A percentile compares a stretch with the other conserved stretches of the same genome.
phyloP scores from a whole-genome alignment of 2,888 invertebrate species.

The Conus canariensis region DNA sequence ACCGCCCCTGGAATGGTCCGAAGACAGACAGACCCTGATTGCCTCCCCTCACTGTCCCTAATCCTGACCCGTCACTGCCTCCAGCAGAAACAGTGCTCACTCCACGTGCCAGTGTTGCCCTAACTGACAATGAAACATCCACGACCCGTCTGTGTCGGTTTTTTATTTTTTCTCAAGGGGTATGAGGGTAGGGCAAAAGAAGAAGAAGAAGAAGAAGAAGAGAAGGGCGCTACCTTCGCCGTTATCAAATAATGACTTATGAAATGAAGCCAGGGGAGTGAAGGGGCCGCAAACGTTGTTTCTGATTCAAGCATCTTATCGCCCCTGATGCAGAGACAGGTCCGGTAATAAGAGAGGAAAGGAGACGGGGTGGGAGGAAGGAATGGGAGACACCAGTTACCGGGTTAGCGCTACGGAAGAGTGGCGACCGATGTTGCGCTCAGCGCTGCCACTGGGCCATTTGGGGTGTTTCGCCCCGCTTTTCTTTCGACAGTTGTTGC shows the following conservation, averaged over 20 bases:
- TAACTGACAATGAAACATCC: slow-evolving; percentile 25
- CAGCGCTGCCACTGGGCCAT: too few species aligned
- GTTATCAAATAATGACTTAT: slow-evolving; percentile 40
- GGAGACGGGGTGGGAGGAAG: background rate
- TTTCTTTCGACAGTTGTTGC: slow-evolving; percentile 33
- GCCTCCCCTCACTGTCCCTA: too few species aligned
- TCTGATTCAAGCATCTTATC: slow-evolving; percentile 35
- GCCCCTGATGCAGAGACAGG: slow-evolving; percentile 39
- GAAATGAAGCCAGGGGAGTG: slow-evolving; percentile 26
- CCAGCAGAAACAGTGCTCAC: too few species aligned
- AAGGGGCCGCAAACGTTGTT: slow-evolving; percentile 11
- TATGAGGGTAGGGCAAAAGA: too few species aligned
- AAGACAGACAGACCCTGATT: too few species aligned
- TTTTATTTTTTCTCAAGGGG: background rate
- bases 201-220: too few species aligned
- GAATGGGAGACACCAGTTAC: background rate
- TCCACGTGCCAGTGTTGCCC: background rate
- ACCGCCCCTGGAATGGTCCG: too few species aligned
- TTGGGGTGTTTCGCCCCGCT: background rate
- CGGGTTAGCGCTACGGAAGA: too few species aligned
- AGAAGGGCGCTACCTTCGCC: too few species aligned
- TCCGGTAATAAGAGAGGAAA: slow-evolving; percentile 1
- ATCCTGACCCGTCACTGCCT: too few species aligned
- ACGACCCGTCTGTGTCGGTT: background rate
- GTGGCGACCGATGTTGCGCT: background rate